Evolutionary conservation across 1,140 invertebrate species (phyloP).

Genomic region (Calliopsis andreniformis): DNA sequence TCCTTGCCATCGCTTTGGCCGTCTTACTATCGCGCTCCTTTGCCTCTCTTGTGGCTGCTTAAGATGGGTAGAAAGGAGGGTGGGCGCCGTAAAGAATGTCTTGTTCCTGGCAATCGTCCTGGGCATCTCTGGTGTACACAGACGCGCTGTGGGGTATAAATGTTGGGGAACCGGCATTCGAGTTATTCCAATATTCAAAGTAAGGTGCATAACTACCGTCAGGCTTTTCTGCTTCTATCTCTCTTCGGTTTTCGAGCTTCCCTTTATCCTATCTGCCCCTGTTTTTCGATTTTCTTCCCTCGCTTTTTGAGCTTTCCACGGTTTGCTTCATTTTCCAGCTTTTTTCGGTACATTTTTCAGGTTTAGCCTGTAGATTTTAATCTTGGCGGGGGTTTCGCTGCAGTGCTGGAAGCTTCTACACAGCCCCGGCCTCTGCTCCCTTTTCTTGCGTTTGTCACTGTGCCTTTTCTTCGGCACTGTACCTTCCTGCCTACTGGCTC

Average conservation of each 20-base stretch:
- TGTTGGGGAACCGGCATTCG: slow-evolving; percentile 66
- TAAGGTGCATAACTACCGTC: slow-evolving; percentile 72
- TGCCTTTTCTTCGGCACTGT: slow-evolving; percentile 1
- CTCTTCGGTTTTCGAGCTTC: slow-evolving; percentile 1
- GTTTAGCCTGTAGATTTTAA: slow-evolving; percentile 33
- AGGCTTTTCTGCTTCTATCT: slow-evolving; percentile 33
- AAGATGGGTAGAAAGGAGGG: slow-evolving; percentile 25
- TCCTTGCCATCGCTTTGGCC: slow-evolving; percentile 62
- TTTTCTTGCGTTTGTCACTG: slow-evolving; percentile 26
- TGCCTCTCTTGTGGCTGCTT: slow-evolving; percentile 26
- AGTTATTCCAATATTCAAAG: slow-evolving; percentile 78
- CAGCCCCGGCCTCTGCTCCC: slow-evolving; percentile 2
- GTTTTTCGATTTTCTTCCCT: background rate
- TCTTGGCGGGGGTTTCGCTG: slow-evolving; percentile 23
- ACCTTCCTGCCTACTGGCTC: slow-evolving; percentile 29
- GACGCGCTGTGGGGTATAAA: slow-evolving; percentile 54
- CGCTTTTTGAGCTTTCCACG: slow-evolving; percentile 26
- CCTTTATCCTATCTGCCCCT: background rate
- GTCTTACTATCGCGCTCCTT: slow-evolving; percentile 13
- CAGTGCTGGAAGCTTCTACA: background rate
- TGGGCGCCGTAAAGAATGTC: slow-evolving; percentile 71
- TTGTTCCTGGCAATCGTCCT: slow-evolving; percentile 71
- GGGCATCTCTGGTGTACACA: slow-evolving; percentile 67
- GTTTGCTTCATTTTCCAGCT: background rate
- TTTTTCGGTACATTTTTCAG: background rate